A percentile compares a stretch with the other conserved stretches of the same genome.
phyloP scores from a whole-genome alignment of 2,113 vertebrate genomes.

The Monopterus albus region DNA sequence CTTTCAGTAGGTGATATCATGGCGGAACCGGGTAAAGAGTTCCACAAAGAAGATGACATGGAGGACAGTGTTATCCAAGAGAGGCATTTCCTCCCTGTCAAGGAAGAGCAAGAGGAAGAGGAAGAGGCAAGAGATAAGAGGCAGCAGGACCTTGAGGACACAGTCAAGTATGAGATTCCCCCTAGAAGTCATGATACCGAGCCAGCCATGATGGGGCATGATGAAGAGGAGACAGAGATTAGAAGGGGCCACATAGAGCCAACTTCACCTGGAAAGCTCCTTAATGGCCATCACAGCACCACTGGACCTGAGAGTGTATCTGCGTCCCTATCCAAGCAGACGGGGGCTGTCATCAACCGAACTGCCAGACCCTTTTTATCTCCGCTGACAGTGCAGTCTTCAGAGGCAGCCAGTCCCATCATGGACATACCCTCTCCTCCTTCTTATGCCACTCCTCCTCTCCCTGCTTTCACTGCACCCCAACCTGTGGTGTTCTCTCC shows the following conservation, averaged over 20 bases:
- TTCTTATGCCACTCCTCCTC: conserved; percentile 81
- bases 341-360: conserved; percentile 86
- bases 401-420: conserved; percentile 49
- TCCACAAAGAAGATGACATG: conserved; percentile 45
- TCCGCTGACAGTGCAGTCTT: conserved; percentile 68
- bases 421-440: conserved; percentile 82
- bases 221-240: conserved; percentile 44
- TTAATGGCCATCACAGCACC: conserved; percentile 67
- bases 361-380: conserved; percentile 93
- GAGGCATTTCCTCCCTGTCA: conserved; percentile 83
- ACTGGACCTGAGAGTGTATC: conserved; percentile 58
- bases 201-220: conserved; percentile 41
- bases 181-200: conserved; percentile 45
- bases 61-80: conserved; percentile 65
- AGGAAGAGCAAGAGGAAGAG: conserved; percentile 75
- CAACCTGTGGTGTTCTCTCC: conserved; percentile 66
- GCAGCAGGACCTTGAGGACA: conserved; percentile 48
- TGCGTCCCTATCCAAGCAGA: conserved; percentile 73
- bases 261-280: conserved; percentile 47
- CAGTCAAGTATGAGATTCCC: conserved; percentile 54
- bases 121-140: conserved; percentile 57
- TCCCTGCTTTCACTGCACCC: conserved; percentile 79
- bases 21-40: conserved; percentile 78
- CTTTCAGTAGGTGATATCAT: conserved; percentile 73
- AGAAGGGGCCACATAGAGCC: conserved; percentile 44